Evolutionary conservation across 2,113 vertebrate genomes (phyloP).

Genomic region (Hepsetus odoe): DNA sequence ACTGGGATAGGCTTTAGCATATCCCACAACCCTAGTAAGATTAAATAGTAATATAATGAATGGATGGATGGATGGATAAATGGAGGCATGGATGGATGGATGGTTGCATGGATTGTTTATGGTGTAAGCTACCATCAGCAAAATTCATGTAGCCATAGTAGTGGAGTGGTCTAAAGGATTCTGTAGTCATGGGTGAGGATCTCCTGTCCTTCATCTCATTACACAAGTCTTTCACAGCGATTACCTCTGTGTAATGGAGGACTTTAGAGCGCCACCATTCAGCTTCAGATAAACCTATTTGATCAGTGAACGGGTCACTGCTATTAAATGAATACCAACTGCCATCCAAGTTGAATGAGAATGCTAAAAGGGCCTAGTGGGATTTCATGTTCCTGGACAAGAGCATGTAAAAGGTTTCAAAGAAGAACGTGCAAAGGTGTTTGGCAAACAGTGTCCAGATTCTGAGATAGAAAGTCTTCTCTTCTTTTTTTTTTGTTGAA

Average conservation of each 20-base stretch:
- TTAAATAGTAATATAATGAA: no score
- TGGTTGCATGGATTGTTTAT: no score
- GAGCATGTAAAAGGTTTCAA: neutral
- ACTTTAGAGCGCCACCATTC: constrained; percentile 8
- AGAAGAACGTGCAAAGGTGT: constrained; percentile 14
- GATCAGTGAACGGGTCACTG: constrained; percentile 32
- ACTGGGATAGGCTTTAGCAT: no score
- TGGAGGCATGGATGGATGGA: no score
- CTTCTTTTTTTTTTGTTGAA: neutral
- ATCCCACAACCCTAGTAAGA: no score
- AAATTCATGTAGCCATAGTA: neutral
- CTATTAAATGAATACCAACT: constrained; percentile 34
- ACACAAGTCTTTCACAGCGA: constrained; percentile 42
- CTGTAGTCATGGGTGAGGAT: constrained; percentile 20
- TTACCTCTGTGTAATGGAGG: constrained; percentile 29
- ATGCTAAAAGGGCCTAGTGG: neutral
- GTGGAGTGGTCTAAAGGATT: constrained; percentile 8
- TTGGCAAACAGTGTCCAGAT: neutral
- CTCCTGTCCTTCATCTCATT: constrained; percentile 38
- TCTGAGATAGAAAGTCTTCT: neutral
- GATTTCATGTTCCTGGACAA: neutral
- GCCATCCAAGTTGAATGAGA: constrained; percentile 17
- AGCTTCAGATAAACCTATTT: constrained; percentile 33
- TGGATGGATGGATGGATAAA: no score
- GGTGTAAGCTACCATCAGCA: neutral